Conservation (phyloP, 2,888 invertebrate genomes). For the Apamea sordens region DNA sequence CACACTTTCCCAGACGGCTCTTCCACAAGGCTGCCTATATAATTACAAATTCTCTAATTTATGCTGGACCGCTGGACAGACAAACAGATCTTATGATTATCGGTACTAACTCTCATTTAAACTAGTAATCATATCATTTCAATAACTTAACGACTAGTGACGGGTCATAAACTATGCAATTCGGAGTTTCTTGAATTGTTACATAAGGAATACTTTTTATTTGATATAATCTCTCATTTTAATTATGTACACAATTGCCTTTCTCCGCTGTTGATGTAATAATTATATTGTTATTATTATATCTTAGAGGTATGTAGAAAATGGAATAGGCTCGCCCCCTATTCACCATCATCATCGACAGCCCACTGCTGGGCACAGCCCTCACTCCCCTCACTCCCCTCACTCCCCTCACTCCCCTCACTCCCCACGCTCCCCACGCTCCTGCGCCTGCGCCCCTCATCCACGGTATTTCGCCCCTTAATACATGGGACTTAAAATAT, state of each 20-base stretch:
- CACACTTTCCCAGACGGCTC: neutral
- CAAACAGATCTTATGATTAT: constrained; percentile 33
- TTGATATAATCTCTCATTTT: constrained; percentile 44
- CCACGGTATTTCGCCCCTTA: too few relatives aligned
- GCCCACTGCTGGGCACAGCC: neutral
- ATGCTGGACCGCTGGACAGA: neutral
- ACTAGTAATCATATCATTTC: constrained; percentile 27
- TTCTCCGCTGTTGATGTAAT: constrained; percentile 39
- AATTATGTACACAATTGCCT: constrained; percentile 39
- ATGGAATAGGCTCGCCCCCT: neutral
- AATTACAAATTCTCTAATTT: neutral
- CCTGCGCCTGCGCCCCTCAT: too few relatives aligned
- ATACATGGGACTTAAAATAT: too few relatives aligned
- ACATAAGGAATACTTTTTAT: constrained; percentile 28
- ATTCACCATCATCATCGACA: too few relatives aligned
- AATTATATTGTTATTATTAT: constrained; percentile 20
- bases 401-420: too few relatives aligned
- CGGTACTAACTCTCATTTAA: constrained; percentile 3
- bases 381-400: too few relatives aligned
- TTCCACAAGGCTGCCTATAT: neutral
- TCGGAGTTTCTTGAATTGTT: constrained; percentile 33
- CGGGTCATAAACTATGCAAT: constrained; percentile 30
- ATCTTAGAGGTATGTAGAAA: neutral
- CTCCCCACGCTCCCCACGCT: too few relatives aligned
- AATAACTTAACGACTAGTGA: constrained; percentile 18